phyloP scores from a whole-genome alignment of 2,113 vertebrate species.

The Pangasianodon hypophthalmus region DNA sequence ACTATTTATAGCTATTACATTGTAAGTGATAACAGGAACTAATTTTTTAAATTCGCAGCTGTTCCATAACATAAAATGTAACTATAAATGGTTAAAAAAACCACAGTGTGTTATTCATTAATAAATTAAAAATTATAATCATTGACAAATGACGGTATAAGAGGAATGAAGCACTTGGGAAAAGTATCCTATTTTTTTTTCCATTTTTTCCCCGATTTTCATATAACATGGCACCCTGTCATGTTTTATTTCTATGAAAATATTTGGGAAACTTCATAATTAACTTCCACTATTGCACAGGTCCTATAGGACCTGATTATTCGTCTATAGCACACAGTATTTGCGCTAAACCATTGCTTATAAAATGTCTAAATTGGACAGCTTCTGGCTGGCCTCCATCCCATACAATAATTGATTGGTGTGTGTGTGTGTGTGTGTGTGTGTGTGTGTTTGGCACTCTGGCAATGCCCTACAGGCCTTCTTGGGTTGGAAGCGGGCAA shows the following conservation, averaged over 20 bases:
- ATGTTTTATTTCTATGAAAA: background rate
- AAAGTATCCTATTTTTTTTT: background rate
- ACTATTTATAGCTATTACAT: background rate
- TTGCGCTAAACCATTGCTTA: background rate
- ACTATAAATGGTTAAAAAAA: background rate
- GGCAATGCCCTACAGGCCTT: conserved; percentile 19
- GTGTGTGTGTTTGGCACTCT: background rate
- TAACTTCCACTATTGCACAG: background rate
- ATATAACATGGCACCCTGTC: background rate
- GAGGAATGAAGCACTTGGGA: background rate
- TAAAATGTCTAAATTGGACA: background rate
- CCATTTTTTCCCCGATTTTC: background rate
- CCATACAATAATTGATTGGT: conserved; percentile 40
- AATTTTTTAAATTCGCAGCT: background rate
- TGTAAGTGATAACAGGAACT: background rate
- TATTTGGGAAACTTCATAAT: background rate
- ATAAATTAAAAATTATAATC: background rate
- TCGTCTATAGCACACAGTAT: background rate
- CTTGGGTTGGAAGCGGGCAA: conserved; percentile 52
- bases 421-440: background rate
- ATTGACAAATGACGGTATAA: background rate
- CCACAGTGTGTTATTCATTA: background rate
- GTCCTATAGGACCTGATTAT: background rate
- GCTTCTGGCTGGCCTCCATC: background rate
- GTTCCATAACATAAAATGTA: background rate